Evolutionary conservation across 2,113 vertebrate genomes (phyloP).

Genomic region (Paraplagusia blochii): DNA sequence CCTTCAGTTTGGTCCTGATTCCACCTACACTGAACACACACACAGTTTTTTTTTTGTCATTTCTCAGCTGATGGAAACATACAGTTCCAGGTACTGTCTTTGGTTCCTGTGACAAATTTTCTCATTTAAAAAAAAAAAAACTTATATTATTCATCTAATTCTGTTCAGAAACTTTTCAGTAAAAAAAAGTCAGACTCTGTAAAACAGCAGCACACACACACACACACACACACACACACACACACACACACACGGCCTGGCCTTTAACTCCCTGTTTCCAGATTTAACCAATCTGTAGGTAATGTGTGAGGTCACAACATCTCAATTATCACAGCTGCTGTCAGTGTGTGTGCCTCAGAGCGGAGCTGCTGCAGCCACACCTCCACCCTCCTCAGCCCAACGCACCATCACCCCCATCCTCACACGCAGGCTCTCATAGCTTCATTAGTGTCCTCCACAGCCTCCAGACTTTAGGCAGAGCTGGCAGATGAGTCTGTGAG

Average conservation of each 20-base stretch:
- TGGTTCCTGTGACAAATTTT: too few species aligned
- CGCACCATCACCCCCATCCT: constrained; percentile 54
- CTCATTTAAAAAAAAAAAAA: too few species aligned
- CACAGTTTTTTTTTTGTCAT: too few species aligned
- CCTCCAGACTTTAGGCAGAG: constrained; percentile 66
- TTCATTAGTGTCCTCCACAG: constrained; percentile 91
- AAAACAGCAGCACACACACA: constrained; percentile 12
- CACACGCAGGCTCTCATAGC: constrained; percentile 93
- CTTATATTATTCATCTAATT: neutral
- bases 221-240: constrained; percentile 34
- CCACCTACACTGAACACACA: too few species aligned
- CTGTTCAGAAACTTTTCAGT: neutral
- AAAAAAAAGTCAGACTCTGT: constrained; percentile 11
- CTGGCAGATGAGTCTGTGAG: constrained; percentile 64
- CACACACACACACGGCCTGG: constrained; percentile 26
- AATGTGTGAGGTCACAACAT: constrained; percentile 75
- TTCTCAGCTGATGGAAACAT: too few species aligned
- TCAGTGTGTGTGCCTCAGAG: constrained; percentile 54
- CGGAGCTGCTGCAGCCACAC: constrained; percentile 28
- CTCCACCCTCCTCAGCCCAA: constrained; percentile 69
- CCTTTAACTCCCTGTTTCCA: constrained; percentile 54
- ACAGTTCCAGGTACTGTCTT: too few species aligned
- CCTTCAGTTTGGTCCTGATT: too few species aligned
- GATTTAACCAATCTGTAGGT: constrained; percentile 73
- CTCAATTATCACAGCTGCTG: constrained; percentile 80